Percentiles rank a stretch among this genome's conserved stretches.
Conservation (phyloP, 2,113 vertebrate genomes). For the Gulo gulo region DNA sequence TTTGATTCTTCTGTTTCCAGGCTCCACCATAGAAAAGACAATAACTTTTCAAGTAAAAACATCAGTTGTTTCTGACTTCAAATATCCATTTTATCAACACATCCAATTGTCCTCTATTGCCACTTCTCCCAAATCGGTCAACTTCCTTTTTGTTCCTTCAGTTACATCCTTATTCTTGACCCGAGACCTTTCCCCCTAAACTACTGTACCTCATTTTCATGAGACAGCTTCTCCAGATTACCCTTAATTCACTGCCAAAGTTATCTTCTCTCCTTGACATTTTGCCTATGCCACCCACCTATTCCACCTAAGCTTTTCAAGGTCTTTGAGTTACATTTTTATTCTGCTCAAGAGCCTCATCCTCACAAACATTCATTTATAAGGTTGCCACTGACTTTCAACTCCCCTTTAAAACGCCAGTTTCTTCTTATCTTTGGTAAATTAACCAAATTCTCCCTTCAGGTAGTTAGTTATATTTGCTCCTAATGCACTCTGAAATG, state of each 20-base stretch:
- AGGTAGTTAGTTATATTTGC: not conserved
- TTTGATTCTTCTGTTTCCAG: conserved; percentile 39
- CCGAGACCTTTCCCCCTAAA: not conserved
- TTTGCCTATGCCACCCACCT: conserved; percentile 38
- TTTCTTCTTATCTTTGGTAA: conserved; percentile 39
- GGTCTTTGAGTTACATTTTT: conserved; percentile 31
- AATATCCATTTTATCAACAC: conserved; percentile 33
- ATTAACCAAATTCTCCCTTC: conserved; percentile 30
- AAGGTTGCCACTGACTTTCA: conserved; percentile 53
- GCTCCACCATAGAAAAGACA: not conserved
- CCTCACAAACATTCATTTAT: conserved; percentile 54
- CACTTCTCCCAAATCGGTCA: not conserved
- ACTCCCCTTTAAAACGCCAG: conserved; percentile 55
- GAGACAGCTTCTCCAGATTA: not conserved
- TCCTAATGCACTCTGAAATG: not conserved
- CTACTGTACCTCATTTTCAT: not conserved
- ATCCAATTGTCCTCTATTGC: not conserved
- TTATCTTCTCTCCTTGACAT: conserved; percentile 42
- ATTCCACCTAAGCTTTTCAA: conserved; percentile 19
- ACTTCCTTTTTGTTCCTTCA: conserved; percentile 34
- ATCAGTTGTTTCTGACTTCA: conserved; percentile 35
- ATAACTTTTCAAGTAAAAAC: conserved; percentile 50
- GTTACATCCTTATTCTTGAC: not conserved
- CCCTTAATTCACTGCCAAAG: conserved; percentile 47
- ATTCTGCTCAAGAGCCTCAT: conserved; percentile 31